A percentile compares a stretch with the other conserved stretches of the same genome.
Conservation (phyloP, 2,797 vertebrate genomes). For the Sciurus vulgaris region DNA sequence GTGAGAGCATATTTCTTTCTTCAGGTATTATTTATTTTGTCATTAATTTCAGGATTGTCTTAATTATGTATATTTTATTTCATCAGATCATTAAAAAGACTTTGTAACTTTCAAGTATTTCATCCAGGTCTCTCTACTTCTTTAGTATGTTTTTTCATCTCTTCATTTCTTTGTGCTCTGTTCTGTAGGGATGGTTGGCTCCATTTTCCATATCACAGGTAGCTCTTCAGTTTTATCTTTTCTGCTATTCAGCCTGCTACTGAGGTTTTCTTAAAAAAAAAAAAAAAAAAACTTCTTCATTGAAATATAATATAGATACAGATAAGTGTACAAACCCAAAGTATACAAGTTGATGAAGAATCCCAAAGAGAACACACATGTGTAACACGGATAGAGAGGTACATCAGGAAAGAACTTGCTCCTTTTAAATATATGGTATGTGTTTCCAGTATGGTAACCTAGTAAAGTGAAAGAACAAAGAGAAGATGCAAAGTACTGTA, state of each 20-base stretch:
- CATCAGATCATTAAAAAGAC: neutral
- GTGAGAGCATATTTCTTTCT: neutral
- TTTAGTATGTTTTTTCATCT: neutral
- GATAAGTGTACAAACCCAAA: neutral
- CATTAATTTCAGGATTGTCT: slow-evolving; percentile 12
- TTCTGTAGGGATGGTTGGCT: neutral
- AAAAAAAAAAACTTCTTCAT: neutral
- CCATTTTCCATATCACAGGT: neutral
- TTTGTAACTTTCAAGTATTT: neutral
- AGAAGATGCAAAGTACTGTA: neutral
- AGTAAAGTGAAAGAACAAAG: neutral
- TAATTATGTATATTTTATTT: slow-evolving; percentile 8
- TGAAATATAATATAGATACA: neutral
- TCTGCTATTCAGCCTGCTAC: neutral
- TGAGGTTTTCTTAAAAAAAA: neutral
- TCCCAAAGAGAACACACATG: neutral
- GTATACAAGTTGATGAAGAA: neutral
- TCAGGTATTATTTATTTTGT: neutral
- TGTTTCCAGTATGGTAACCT: neutral
- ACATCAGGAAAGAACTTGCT: neutral
- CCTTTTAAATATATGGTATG: neutral
- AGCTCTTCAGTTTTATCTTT: slow-evolving; percentile 1
- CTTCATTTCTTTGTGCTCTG: neutral
- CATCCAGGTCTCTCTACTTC: neutral
- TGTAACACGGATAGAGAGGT: neutral